Evolutionary conservation across 1,140 invertebrate species (phyloP).

Genomic region (Holotrichia oblita): DNA sequence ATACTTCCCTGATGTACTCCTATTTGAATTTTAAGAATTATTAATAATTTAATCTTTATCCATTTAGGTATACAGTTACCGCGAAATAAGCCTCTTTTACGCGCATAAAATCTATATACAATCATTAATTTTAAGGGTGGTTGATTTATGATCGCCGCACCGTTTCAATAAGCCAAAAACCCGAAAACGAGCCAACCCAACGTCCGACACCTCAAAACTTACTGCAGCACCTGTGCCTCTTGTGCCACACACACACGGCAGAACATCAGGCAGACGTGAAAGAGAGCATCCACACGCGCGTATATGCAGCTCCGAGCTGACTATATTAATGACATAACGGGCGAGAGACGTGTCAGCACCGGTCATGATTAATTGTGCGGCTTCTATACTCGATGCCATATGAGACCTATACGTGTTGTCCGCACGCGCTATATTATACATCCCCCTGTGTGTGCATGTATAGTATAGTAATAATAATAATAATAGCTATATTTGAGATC

Average conservation of each 20-base stretch:
- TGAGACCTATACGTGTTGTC: not conserved
- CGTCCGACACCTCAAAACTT: not conserved
- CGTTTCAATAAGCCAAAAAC: slow-evolving; percentile 21
- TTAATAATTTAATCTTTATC: too few relatives aligned
- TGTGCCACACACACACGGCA: not conserved
- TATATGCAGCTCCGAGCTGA: not conserved
- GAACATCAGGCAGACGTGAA: not conserved
- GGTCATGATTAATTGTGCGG: slow-evolving; percentile 5
- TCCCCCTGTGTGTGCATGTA: too few relatives aligned
- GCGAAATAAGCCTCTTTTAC: not conserved
- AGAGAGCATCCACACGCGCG: not conserved
- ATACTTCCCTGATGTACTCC: too few relatives aligned
- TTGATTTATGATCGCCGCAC: slow-evolving; percentile 9
- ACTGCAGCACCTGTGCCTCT: not conserved
- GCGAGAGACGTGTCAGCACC: not conserved
- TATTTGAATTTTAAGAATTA: too few relatives aligned
- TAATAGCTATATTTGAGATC: too few relatives aligned
- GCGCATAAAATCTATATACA: not conserved
- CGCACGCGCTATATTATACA: not conserved
- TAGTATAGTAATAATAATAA: too few relatives aligned
- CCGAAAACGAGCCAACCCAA: slow-evolving; percentile 1
- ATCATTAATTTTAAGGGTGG: slow-evolving; percentile 30
- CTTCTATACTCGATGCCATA: not conserved
- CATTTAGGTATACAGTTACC: not conserved
- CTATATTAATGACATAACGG: slow-evolving; percentile 2